Evolutionary conservation across 1,140 invertebrate genomes (phyloP).

Genomic region (Saccostrea glomerata): DNA sequence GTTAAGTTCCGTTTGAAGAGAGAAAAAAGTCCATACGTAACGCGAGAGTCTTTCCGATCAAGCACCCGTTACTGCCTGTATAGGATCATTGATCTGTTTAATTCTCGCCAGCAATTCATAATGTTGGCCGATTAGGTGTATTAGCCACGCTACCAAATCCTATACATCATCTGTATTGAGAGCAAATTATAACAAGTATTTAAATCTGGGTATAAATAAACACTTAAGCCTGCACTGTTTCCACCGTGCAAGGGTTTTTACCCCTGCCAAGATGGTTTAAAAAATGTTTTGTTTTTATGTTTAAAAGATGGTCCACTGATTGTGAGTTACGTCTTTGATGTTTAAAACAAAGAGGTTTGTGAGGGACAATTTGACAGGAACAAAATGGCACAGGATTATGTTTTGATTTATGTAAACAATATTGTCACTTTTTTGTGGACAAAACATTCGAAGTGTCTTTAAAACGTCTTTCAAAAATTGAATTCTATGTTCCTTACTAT

Average conservation of each 20-base stretch:
- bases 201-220: slow-evolving; percentile 31
- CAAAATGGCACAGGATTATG: slow-evolving; percentile 3
- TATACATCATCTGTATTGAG: slow-evolving; percentile 34
- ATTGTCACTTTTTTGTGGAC: slow-evolving; percentile 1
- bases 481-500: neutral
- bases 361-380: neutral
- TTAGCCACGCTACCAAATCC: slow-evolving; percentile 28
- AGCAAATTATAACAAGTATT: slow-evolving; percentile 33
- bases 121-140: slow-evolving; percentile 28
- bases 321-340: neutral
- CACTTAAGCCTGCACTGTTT: neutral
- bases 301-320: neutral
- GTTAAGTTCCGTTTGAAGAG: slow-evolving; percentile 6
- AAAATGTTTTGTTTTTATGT: neutral
- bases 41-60: slow-evolving; percentile 14
- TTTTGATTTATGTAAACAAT: slow-evolving; percentile 7
- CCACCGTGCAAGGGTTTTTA: neutral
- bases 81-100: slow-evolving; percentile 19
- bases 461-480: neutral
- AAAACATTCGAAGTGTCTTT: neutral
- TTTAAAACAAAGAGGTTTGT: neutral
- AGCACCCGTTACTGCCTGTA: neutral
- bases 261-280: slow-evolving; percentile 11
- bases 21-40: neutral
- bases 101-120: slow-evolving; percentile 33